Evolutionary conservation across 2,888 invertebrate species (phyloP).

Genomic region (Enoplolaimus lenunculus): DNA sequence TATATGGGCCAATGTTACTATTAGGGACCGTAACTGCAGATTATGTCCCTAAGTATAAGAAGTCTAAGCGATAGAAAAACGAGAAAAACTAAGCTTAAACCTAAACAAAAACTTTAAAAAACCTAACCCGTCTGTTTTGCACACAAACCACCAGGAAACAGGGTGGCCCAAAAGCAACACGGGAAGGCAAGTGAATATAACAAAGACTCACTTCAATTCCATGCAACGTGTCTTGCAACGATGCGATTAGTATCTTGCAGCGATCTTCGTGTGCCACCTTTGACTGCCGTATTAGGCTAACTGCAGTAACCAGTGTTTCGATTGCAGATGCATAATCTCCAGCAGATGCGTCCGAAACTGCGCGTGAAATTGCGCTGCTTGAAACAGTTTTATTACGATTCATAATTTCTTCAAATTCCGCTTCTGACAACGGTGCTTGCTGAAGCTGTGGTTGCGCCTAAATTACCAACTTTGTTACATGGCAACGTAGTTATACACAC

Average conservation of each 20-base stretch:
- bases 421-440: constrained; percentile 50
- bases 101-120: neutral
- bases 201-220: constrained; percentile 91
- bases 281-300: constrained; percentile 93
- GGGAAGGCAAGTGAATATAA: too few relatives aligned
- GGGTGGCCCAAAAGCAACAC: too few relatives aligned
- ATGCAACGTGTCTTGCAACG: constrained; percentile 84
- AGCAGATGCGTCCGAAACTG: constrained; percentile 74
- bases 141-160: neutral
- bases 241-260: constrained; percentile 90
- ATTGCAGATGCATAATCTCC: constrained; percentile 94
- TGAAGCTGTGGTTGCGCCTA: neutral
- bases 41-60: too few relatives aligned
- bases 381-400: constrained; percentile 89
- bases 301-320: constrained; percentile 93
- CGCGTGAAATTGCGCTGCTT: constrained; percentile 87
- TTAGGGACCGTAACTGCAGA: too few relatives aligned
- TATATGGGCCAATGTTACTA: too few relatives aligned
- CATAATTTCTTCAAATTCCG: constrained; percentile 97
- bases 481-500: too few relatives aligned
- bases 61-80: too few relatives aligned
- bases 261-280: constrained; percentile 88
- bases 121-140: neutral
- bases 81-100: neutral
- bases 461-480: neutral